Base-by-base conservation (phyloP, 2,888 invertebrate genomes). In the Apotomis betuletana region DNA sequence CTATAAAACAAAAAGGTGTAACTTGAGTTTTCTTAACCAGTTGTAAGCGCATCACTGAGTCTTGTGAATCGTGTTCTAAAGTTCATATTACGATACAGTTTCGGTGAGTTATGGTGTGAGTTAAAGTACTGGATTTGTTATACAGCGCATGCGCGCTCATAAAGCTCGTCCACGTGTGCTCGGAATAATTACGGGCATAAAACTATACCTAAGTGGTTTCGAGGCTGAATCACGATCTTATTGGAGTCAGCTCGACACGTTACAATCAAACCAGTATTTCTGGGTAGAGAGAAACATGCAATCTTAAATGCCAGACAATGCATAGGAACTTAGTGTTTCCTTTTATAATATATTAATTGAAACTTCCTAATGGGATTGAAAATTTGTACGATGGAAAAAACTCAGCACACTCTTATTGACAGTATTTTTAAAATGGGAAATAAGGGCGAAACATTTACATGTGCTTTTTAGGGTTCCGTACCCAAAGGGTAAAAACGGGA, bases 81-180 rank as follows among this genome's bases (percentile, higher is more conserved):
- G 57, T 57, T 70, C 49, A 73, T 58, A 71, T 67, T 75, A 54
- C n/a, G 41, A 55, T 46, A 65, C 57, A 57, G 44, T 57, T 57
- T n/a, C 44, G 44, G 46, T 46, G 15, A 13, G 46, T 36, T 57
- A 57, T 36, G 55, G 27, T 46, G 36, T 57, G 13, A 3, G 46
- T 8, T 54, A n/a, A 9, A 46, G 55, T 46, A 8, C 15, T 36
- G 55, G 13, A 58, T 85, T 83, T 87, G 67, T 88, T 87, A 87
- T 87, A 85, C 87, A 82, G 79, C 81, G 85, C 87, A 85, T 86
- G 87, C 83, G 81, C 86, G 82, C 80, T 80, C 84, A 86, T 90
- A 90, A 90, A 87, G 83, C 83, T 85, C 87, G 86, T 88, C 87
- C 91, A 90, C 90, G 90, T 92, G 90, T 90, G 90, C 85, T 87